A percentile compares a stretch with the other conserved stretches of the same genome.
These are phyloP conservation scores for Acridotheres tristis DNA, from an alignment of 2,797 vertebrate genomes.

Conservation along the genomic window DNA sequence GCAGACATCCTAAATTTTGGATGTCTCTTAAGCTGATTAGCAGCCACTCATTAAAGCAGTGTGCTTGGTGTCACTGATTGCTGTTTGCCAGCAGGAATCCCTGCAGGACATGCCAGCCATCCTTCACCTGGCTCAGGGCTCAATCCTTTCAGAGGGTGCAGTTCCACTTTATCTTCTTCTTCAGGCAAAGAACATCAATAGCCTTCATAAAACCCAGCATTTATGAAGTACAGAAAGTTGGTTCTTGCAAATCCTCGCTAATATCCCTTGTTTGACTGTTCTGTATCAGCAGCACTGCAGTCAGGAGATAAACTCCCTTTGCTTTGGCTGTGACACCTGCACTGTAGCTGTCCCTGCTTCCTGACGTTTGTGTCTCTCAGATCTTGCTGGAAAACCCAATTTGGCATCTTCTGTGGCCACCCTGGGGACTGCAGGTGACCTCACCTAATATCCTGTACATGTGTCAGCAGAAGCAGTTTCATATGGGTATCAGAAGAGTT, in stretches of 20 bases:
- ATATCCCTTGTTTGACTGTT: background rate
- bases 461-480: background rate
- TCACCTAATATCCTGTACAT: rapidly evolving
- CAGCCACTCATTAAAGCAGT: background rate
- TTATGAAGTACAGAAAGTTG: too few relatives aligned
- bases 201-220: background rate
- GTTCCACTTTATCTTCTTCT: background rate
- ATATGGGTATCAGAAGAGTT: rapidly evolving
- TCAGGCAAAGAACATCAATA: background rate
- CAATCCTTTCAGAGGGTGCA: background rate
- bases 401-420: background rate
- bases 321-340: background rate
- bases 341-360: background rate
- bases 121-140: background rate
- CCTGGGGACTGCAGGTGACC: background rate
- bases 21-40: background rate
- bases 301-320: rapidly evolving
- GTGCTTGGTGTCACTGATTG: background rate
- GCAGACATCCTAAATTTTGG: background rate
- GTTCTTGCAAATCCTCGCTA: background rate
- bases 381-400: background rate
- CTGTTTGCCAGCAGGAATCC: background rate
- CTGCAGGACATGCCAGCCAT: background rate
- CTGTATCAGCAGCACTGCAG: background rate
- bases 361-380: background rate